Evolutionary conservation across 1,140 invertebrate species (phyloP), one percentile per base, ranked within the genome.

Genomic region (Conopomorpha cramerella): DNA sequence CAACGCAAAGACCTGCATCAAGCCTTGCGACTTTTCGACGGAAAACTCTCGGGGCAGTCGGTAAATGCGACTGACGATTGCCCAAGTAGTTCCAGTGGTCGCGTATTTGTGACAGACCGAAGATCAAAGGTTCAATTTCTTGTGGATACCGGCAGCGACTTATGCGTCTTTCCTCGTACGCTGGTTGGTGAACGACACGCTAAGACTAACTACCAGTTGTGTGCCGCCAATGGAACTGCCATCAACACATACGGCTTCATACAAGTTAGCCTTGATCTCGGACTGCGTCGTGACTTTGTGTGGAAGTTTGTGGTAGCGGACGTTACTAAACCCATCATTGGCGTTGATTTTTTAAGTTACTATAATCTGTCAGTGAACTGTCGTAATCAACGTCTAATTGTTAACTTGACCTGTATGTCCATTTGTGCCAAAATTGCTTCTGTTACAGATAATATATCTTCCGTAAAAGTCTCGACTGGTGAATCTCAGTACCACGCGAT

Each of bases 381-480:
- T 0, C 63, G 78, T 31, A 12, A 43, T 0, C 73, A 65, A 32
- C 60, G 57, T n/a, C n/a, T n/a, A n/a, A n/a, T n/a, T n/a, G n/a
- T n/a, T n/a, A n/a, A n/a, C n/a, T n/a, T n/a, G n/a, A n/a, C n/a
- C n/a, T n/a, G n/a, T n/a, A n/a, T n/a, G n/a, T n/a, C n/a, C n/a
- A n/a, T n/a, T n/a, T n/a, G n/a, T n/a, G n/a, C n/a, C n/a, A n/a
- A n/a, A n/a, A n/a, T n/a, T n/a, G n/a, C n/a, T n/a, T n/a, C n/a
- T n/a, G n/a, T n/a, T n/a, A n/a, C n/a, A n/a, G n/a, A n/a, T n/a
- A n/a, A n/a, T n/a, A n/a, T n/a, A n/a, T n/a, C n/a, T n/a, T n/a
- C n/a, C n/a, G n/a, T n/a, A n/a, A n/a, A n/a, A n/a, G n/a, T n/a
- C n/a, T n/a, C n/a, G n/a, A n/a, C n/a, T n/a, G n/a, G n/a, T n/a